A percentile compares a stretch with the other conserved stretches of the same genome.
These are phyloP conservation scores for Pandemis corylana DNA, from an alignment of 2,888 invertebrate genomes.

Conservation along the genomic window DNA sequence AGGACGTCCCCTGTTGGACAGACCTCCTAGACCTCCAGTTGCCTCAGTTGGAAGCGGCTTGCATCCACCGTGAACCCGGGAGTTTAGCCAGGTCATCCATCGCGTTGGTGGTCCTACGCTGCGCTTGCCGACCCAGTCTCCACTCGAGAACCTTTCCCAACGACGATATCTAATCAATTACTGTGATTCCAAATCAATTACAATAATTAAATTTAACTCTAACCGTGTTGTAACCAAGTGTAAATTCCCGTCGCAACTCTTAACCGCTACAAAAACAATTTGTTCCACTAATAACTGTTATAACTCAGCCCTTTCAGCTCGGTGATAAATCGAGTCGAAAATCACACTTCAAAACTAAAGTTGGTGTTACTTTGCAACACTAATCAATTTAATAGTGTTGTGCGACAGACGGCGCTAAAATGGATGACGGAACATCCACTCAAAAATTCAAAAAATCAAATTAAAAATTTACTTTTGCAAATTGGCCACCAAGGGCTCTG, in stretches of 20 bases:
- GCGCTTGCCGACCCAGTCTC: too few species aligned
- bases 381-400: conserved; percentile 26
- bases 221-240: too few species aligned
- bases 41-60: not conserved
- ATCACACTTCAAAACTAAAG: conserved; percentile 21
- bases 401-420: not conserved
- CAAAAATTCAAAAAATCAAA: too few species aligned
- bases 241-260: not conserved
- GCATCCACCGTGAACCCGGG: too few species aligned
- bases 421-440: not conserved
- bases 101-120: too few species aligned
- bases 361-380: conserved; percentile 15
- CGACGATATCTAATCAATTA: too few species aligned
- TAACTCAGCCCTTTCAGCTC: conserved; percentile 14
- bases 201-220: too few species aligned
- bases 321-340: conserved; percentile 28
- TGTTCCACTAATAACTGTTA: conserved; percentile 23
- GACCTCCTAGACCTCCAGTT: not conserved
- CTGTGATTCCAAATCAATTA: too few species aligned
- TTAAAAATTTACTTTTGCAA: too few species aligned
- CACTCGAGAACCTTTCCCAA: too few species aligned
- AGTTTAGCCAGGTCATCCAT: too few species aligned
- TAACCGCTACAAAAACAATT: conserved; percentile 20
- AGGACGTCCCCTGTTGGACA: not conserved
- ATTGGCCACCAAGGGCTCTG: too few species aligned